Base-by-base conservation (phyloP, 2,797 vertebrate genomes). In the Cheirogaleus major region DNA sequence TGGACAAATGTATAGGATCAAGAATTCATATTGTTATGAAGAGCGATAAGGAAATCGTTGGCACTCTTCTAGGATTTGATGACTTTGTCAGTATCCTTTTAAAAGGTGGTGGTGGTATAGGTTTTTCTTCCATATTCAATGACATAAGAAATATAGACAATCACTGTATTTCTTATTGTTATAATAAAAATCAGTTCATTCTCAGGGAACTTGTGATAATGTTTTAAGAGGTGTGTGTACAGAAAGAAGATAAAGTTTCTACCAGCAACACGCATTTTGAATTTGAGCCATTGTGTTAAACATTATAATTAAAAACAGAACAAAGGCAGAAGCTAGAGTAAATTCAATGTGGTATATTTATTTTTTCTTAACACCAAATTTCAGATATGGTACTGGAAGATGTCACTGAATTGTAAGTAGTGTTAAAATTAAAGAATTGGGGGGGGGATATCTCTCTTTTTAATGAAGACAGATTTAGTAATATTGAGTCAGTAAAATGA, bases 21-120 rank as follows among this genome's bases (percentile, higher is more conserved):
- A 97, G 98, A 43, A 99, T 99, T 98, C 99, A 99, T 98, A 99
- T 99, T n/a, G 99, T 99, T 90, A 99, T 99, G 99, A 99, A 99
- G 97, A 99, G 99, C 0, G 99, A 99, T 96, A 99, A 99, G 96
- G 99, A 99, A 97, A 99, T 99, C 8, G 99, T 99, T 38, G 99
- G 99, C 45, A 99, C 99, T 0, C 98, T 99, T 73, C 98, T 99
- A 70, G 99, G 99, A 7, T 99, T 99, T 32, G 99, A 99, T 89
- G 99, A 99, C 97, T 99, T 99, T 92, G 99, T 99, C 99, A 99
- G 99, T 99, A 99, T 99, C 99, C 99, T 99, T 99, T 98, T 61
- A 55, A 59, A 73, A 96, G 52, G 13, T 70, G 52, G 59, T 70
- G 30, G 30, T 65, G 32, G 11, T 59, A 52, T 67, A 73, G 41